Evolutionary conservation across 2,113 vertebrate species (phyloP).

Genomic region (Passerina amoena): DNA sequence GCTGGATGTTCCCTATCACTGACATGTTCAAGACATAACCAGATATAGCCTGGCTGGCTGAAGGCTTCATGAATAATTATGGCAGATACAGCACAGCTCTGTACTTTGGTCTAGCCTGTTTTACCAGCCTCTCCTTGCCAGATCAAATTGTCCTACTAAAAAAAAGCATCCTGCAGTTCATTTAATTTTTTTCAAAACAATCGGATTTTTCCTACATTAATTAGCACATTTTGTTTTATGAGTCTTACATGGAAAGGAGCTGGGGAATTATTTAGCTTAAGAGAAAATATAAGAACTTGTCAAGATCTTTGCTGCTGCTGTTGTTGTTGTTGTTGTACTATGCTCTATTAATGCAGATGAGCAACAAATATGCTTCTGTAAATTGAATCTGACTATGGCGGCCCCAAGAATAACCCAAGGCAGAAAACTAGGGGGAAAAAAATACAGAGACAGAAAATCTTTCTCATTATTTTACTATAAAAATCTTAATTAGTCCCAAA

Average conservation of each 20-base stretch:
- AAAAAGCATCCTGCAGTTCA: background rate
- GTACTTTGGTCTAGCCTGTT: background rate
- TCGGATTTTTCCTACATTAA: background rate
- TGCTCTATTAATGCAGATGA: constrained; percentile 58
- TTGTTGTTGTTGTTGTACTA: constrained; percentile 34
- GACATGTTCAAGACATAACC: constrained; percentile 22
- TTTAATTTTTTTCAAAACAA: constrained; percentile 22
- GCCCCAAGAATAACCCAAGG: constrained; percentile 69
- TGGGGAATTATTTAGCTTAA: constrained; percentile 60
- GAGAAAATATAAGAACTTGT: constrained; percentile 67
- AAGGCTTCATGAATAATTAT: constrained; percentile 54
- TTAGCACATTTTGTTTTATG: constrained; percentile 45
- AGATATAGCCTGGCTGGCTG: background rate
- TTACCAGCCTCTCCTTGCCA: background rate
- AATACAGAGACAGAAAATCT: constrained; percentile 49
- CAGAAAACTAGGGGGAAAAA: constrained; percentile 21
- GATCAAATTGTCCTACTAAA: constrained; percentile 17
- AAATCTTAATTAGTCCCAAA: constrained; percentile 82
- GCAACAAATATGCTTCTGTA: constrained; percentile 66
- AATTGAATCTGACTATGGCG: constrained; percentile 62
- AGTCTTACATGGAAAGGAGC: background rate
- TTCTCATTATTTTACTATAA: constrained; percentile 72
- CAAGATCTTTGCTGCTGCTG: constrained; percentile 19
- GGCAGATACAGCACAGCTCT: background rate
- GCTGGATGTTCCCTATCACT: background rate